Conservation (phyloP, 2,797 vertebrate species). For the Hippoglossus hippoglossus region DNA sequence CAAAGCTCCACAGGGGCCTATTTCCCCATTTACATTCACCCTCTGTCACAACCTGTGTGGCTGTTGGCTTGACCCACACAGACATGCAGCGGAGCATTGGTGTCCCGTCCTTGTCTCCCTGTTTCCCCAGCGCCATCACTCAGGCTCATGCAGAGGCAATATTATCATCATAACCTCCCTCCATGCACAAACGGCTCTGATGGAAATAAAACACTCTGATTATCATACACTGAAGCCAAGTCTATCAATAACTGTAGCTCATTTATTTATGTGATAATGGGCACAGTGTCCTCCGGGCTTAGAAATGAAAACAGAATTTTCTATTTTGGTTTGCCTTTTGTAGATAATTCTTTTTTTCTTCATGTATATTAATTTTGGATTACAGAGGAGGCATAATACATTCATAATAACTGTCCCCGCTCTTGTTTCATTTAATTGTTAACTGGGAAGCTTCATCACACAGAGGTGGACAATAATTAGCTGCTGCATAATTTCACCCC, state of each 20-base stretch:
- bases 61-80: conserved; percentile 51
- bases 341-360: neutral
- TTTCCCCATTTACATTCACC: conserved; percentile 51
- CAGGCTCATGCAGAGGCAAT: conserved; percentile 56
- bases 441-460: neutral
- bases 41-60: conserved; percentile 55
- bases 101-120: conserved; percentile 64
- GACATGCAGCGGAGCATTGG: conserved; percentile 57
- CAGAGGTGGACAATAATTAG: neutral
- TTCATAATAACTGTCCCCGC: neutral
- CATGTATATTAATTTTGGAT: conserved; percentile 1
- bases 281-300: conserved; percentile 6
- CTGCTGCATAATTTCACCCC: neutral
- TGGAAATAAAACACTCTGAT: conserved; percentile 61
- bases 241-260: conserved; percentile 53
- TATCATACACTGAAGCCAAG: conserved; percentile 36
- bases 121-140: conserved; percentile 67
- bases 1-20: neutral
- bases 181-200: conserved; percentile 51
- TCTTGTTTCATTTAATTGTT: neutral
- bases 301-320: neutral
- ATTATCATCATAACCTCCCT: conserved; percentile 65
- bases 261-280: conserved; percentile 45
- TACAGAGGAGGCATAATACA: neutral
- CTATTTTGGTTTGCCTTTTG: neutral